phyloP scores from a whole-genome alignment of 2,797 vertebrate species.

The Sebastes matsubarae region DNA sequence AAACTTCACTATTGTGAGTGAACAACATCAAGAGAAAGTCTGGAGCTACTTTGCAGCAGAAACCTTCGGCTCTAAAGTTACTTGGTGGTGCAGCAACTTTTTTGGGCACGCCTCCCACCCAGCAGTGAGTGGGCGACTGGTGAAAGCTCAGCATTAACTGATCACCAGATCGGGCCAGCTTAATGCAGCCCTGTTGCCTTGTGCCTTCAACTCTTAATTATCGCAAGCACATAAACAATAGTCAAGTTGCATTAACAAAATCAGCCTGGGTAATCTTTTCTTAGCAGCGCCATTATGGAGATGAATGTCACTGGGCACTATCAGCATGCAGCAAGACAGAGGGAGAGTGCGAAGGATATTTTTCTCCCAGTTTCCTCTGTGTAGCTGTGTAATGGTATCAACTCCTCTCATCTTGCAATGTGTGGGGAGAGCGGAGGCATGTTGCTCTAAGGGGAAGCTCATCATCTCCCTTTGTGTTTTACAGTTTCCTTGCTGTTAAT shows the following conservation, averaged over 20 bases:
- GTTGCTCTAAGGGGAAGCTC: conserved; percentile 37
- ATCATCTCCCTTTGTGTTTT: conserved; percentile 45
- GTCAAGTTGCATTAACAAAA: conserved; percentile 68
- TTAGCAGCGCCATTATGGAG: conserved; percentile 59
- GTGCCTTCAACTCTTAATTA: conserved; percentile 63
- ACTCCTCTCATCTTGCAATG: conserved; percentile 32
- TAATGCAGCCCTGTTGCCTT: conserved; percentile 27
- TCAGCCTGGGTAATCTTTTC: conserved; percentile 62
- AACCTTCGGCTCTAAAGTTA: conserved; percentile 38
- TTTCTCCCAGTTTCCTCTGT: conserved; percentile 29
- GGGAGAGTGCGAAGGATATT: conserved; percentile 33
- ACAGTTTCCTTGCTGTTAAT: conserved; percentile 33
- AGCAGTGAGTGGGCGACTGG: conserved; percentile 43
- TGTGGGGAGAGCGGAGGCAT: conserved; percentile 25
- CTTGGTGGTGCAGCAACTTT: conserved; percentile 10
- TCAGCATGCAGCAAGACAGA: conserved; percentile 30
- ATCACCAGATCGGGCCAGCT: conserved; percentile 36
- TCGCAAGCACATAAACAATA: conserved; percentile 57
- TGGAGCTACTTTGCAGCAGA: conserved; percentile 37
- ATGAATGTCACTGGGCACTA: conserved; percentile 54
- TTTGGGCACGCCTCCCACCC: conserved; percentile 20
- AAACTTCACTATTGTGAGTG: conserved; percentile 9
- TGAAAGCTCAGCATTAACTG: conserved; percentile 58
- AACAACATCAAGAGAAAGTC: conserved; percentile 25
- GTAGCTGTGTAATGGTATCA: conserved; percentile 55